Base-by-base conservation (phyloP, 2,888 invertebrate species). In the Notodonta ziczac region DNA sequence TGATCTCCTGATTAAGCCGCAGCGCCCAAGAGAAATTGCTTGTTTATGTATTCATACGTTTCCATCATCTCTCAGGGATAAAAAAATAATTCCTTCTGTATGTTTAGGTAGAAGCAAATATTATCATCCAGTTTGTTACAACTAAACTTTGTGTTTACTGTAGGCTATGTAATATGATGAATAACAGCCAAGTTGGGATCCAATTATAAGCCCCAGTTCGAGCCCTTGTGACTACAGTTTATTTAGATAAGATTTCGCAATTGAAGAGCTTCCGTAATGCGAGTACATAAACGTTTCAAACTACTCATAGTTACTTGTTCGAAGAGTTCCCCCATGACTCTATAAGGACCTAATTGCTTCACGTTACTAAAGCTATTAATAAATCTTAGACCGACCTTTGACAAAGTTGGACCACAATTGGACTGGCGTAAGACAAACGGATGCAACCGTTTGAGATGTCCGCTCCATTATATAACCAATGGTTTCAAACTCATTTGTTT, bases 381-480 rank as follows among this genome's bases (percentile, higher is more conserved):
- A 78, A 75, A 69, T 72, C 70, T 57, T 67, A 67, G 64, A 60
- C 69, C 66, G 61, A 70, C 73, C 73, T 75, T 78, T 76, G 73
- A 79, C 72, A 76, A 83, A 81, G 81, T 80, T 81, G 67, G 74
- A 76, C 79, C 75, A 78, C 78, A 81, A 80, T 76, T 81, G 78
- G 76, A 76, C 75, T 73, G 74, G 78, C 73, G 76, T 78, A 82
- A 85, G 83, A 82, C 83, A 84, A 84, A 81, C 92, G 90, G 92
- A 93, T 88, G 89, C 82, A 81, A 74, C 83, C 90, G 81, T 90
- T 91, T 90, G 88, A 88, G 87, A 85, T 80, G 81, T 70, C 85
- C 81, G 76, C 75, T 76, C 83, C 86, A 86, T 91, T 88, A 90
- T 83, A 83, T 81, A 83, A 83, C 78, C 72, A 78, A 80, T 78